Base-by-base conservation (phyloP, 2,797 vertebrate genomes). In the Epinephelus coioides region DNA sequence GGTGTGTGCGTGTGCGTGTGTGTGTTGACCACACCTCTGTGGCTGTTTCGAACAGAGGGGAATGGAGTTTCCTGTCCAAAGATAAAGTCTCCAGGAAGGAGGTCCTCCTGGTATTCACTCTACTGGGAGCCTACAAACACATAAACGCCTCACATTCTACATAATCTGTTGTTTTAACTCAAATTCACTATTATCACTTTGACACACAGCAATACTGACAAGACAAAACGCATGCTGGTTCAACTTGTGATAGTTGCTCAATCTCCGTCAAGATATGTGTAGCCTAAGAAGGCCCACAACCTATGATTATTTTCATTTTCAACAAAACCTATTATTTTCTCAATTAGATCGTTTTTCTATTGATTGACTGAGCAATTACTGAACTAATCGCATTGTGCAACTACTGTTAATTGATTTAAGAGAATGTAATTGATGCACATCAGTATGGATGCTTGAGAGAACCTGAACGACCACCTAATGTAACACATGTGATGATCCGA, bases 51-150 rank as follows among this genome's bases (percentile, higher is more conserved):
- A 71, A 75, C 75, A 76, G 69, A 83, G 75, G 83, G 86, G 85
- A 88, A 87, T 89, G 72, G 77, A 73, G 88, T 84, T 93, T 94
- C 91, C 91, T 90, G 89, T 83, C 83, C 69, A 69, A 43, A 91
- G 91, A 92, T 93, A 91, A 92, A 82, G 88, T 87, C 85, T 84
- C 64, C 60, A 88, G 85, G 84, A 90, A 86, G 80, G 63, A 56
- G 78, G 80, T 86, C 62, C 74, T 83, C 73, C 56, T 83, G 70
- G 61, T 75, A 38, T 76, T 86, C 27, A 2, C 49, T 69, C 83
- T n/a, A 3, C 59, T 13, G 71, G 51, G 82, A 76, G 54, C 27
- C 57, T 17, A 14, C 21, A 70, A 10, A 43, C 63, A 50, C 53
- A 62, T 34, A 10, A 71, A 73, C 21, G 18, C 61, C 11, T 50